Conservation (phyloP, 1,140 invertebrate species). For the Nephila pilipes region DNA sequence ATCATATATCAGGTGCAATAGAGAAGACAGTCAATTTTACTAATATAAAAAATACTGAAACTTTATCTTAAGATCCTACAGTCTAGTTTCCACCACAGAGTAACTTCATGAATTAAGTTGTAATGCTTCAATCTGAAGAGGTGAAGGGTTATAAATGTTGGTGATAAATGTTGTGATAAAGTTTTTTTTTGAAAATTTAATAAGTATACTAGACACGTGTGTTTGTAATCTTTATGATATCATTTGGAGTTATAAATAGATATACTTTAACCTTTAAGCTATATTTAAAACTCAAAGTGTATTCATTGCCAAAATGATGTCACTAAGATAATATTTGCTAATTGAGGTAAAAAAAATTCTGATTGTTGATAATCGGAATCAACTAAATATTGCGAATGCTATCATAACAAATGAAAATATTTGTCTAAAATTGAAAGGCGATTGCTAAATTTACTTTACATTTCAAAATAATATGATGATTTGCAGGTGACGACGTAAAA, state of each 20-base stretch:
- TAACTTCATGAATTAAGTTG: too few species aligned
- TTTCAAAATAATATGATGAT: too few species aligned
- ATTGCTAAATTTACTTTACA: background rate
- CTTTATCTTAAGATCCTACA: too few species aligned
- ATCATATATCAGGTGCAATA: too few species aligned
- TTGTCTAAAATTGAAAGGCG: background rate
- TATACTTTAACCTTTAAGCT: background rate
- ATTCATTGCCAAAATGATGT: background rate
- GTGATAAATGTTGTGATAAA: constrained; percentile 6
- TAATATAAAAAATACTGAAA: too few species aligned
- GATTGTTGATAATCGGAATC: background rate
- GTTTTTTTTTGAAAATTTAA: background rate
- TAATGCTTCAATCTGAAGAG: too few species aligned
- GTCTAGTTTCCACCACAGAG: too few species aligned
- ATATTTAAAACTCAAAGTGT: background rate
- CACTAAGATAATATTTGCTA: background rate
- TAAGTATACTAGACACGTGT: background rate
- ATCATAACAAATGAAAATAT: background rate
- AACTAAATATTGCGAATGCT: background rate
- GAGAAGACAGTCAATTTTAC: too few species aligned
- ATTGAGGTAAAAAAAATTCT: background rate
- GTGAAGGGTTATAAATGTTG: too few species aligned
- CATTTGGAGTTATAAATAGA: background rate
- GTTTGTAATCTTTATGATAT: background rate
- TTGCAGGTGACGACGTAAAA: too few species aligned